Percentiles rank a stretch among this genome's conserved stretches.
Evolutionary conservation across 2,888 invertebrate genomes (phyloP).

Genomic region (Biston stratarius): DNA sequence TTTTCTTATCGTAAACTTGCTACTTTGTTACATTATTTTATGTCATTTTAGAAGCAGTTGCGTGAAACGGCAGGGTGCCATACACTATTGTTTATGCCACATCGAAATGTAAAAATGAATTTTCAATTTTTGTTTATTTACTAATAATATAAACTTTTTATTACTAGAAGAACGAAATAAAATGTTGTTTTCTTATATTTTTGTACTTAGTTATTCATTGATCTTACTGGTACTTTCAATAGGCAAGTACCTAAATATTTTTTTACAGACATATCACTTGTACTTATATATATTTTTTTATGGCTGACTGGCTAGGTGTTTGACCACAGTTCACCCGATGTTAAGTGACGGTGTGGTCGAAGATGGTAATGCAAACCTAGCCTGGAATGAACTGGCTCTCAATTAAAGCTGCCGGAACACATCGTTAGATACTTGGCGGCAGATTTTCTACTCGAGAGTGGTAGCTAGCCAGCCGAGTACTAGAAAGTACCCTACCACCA

Average conservation of each 20-base stretch:
- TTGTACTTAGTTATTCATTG: background rate
- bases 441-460: no score
- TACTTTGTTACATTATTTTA: constrained; percentile 27
- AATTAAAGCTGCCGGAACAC: no score
- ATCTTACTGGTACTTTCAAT: background rate
- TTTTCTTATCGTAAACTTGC: constrained; percentile 39
- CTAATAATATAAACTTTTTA: background rate
- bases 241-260: background rate
- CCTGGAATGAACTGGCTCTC: no score
- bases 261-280: background rate
- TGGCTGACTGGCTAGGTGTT: no score
- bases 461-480: no score
- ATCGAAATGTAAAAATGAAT: background rate
- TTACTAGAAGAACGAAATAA: background rate
- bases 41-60: constrained; percentile 17
- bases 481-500: no score
- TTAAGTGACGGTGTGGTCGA: no score
- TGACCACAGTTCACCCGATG: no score
- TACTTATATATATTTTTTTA: no score
- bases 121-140: background rate
- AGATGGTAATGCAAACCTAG: no score
- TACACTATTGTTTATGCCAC: background rate
- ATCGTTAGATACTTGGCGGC: no score
- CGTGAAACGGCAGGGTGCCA: constrained; percentile 17
- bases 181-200: background rate